phyloP scores from a whole-genome alignment of 2,113 vertebrate genomes.

The Hippocampus guttulatus region DNA sequence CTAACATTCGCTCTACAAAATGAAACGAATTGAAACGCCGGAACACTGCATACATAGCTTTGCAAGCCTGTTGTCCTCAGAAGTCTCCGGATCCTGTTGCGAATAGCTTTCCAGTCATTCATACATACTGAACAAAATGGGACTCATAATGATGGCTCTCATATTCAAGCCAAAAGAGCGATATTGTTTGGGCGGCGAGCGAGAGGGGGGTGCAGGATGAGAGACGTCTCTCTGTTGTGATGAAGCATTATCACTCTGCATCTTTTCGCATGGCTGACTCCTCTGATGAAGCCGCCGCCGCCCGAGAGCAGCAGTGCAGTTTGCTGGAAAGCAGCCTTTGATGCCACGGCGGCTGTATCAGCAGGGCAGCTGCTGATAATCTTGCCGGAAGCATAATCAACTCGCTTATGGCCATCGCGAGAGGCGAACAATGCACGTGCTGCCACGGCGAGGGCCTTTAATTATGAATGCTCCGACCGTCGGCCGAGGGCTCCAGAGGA shows the following conservation, averaged over 20 bases:
- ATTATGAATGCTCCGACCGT: slow-evolving; percentile 68
- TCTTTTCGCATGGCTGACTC: slow-evolving; percentile 44
- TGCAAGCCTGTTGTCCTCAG: background rate
- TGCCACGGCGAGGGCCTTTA: slow-evolving; percentile 54
- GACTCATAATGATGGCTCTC: slow-evolving; percentile 22
- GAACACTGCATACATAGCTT: background rate
- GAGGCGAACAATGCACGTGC: slow-evolving; percentile 40
- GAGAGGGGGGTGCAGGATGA: background rate
- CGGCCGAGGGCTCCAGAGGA: slow-evolving; percentile 39
- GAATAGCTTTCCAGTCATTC: background rate
- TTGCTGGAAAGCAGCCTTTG: slow-evolving; percentile 50
- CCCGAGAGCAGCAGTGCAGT: slow-evolving; percentile 55
- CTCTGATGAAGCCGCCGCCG: slow-evolving; percentile 51
- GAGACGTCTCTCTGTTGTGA: slow-evolving; percentile 31
- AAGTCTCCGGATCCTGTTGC: background rate
- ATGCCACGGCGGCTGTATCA: slow-evolving; percentile 56
- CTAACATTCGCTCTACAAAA: background rate
- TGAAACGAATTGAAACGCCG: background rate
- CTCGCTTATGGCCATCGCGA: slow-evolving; percentile 54
- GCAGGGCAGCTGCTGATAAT: slow-evolving; percentile 67
- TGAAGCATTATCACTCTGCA: slow-evolving; percentile 41
- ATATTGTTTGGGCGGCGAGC: slow-evolving; percentile 4
- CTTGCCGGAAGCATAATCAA: slow-evolving; percentile 65
- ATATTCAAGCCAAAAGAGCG: slow-evolving; percentile 21
- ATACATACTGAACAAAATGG: slow-evolving; percentile 26